A percentile compares a stretch with the other conserved stretches of the same genome.
phyloP scores from a whole-genome alignment of 2,113 vertebrate species.

The Monarcha castaneiventris region DNA sequence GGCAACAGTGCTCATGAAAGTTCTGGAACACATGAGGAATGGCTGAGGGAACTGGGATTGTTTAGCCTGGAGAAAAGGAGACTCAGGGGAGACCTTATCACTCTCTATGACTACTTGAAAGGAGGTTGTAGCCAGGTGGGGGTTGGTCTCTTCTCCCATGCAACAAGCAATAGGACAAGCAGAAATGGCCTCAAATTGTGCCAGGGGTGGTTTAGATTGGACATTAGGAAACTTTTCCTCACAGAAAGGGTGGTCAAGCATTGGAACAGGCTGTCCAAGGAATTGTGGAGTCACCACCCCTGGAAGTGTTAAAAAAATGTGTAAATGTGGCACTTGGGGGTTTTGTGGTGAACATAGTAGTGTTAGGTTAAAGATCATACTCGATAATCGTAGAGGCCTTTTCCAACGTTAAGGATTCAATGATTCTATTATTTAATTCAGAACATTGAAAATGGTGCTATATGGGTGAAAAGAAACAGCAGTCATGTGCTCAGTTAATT shows the following conservation, averaged over 20 bases:
- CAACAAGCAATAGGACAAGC: background rate
- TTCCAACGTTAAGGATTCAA: background rate
- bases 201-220: background rate
- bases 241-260: background rate
- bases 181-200: background rate
- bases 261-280: background rate
- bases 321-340: background rate
- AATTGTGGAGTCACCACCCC: background rate
- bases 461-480: background rate
- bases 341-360: background rate
- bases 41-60: background rate
- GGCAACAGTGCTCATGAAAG: background rate
- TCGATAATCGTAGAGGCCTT: background rate
- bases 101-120: background rate
- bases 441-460: background rate
- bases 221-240: background rate
- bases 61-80: background rate
- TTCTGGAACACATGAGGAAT: background rate
- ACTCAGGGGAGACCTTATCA: background rate
- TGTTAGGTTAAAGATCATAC: background rate
- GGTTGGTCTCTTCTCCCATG: background rate
- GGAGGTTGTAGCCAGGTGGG: background rate
- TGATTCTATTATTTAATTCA: background rate
- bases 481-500: constrained; percentile 11
- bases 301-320: background rate